Evolutionary conservation across 2,113 vertebrate genomes (phyloP).

Genomic region (Planiliza haematocheilus): DNA sequence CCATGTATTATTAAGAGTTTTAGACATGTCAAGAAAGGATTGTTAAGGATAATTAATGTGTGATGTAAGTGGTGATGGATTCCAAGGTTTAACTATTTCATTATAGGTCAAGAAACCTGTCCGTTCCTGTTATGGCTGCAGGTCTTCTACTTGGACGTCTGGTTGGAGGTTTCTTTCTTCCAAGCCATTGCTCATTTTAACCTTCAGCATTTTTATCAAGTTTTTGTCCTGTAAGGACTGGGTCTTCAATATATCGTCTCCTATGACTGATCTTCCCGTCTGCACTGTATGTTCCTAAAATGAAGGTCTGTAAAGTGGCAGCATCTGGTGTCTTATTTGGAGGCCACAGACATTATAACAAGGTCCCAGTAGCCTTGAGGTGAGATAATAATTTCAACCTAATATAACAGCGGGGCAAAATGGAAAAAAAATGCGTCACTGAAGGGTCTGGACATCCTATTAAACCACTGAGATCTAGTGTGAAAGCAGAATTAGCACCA

Average conservation of each 20-base stretch:
- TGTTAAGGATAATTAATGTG: no score
- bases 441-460: neutral
- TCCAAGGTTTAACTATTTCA: no score
- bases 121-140: neutral
- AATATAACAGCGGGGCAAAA: neutral
- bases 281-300: neutral
- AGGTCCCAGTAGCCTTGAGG: neutral
- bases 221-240: conserved; percentile 1
- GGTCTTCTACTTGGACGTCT: neutral
- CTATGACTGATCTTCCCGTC: neutral
- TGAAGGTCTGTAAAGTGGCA: neutral
- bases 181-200: neutral
- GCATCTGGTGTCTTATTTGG: neutral
- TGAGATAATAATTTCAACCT: conserved; percentile 4
- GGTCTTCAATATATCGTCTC: neutral
- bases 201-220: neutral
- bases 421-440: neutral
- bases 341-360: neutral
- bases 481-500: conserved; percentile 10
- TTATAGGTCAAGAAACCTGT: no score
- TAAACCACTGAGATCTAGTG: conserved; percentile 11
- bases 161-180: neutral
- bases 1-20: no score
- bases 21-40: no score
- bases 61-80: no score